phyloP scores from a whole-genome alignment of 2,113 vertebrate species.

The Phaethornis superciliosus region DNA sequence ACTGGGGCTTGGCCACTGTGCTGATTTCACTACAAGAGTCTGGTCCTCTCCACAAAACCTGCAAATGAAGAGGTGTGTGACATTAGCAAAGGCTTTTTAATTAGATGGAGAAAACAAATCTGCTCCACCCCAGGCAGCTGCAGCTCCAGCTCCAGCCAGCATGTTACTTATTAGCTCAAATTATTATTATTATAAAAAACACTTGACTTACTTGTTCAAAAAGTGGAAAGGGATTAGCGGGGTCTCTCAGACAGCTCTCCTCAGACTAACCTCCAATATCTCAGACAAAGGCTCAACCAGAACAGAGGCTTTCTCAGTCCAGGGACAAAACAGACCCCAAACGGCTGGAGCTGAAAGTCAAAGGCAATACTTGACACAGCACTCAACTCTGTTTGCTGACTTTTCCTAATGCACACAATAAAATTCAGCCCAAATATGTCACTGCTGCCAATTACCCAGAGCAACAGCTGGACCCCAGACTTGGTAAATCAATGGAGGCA shows the following conservation, averaged over 20 bases:
- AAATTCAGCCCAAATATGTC: conserved; percentile 61
- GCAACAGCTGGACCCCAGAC: background rate
- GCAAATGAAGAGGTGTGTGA: conserved; percentile 64
- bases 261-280: conserved; percentile 63
- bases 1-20: background rate
- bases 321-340: conserved; percentile 65
- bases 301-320: conserved; percentile 57
- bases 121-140: conserved; percentile 74
- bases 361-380: conserved; percentile 46
- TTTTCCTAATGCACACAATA: conserved; percentile 61
- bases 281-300: conserved; percentile 50
- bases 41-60: conserved; percentile 34
- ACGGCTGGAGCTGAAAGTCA: conserved; percentile 52
- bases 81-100: conserved; percentile 71
- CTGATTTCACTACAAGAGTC: background rate
- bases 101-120: conserved; percentile 75
- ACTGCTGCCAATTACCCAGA: conserved; percentile 61
- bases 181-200: conserved; percentile 75
- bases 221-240: conserved; percentile 73
- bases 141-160: conserved; percentile 70
- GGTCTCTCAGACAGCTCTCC: conserved; percentile 59
- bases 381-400: conserved; percentile 66
- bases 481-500: conserved; percentile 30
- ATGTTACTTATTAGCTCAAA: conserved; percentile 81
- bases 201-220: conserved; percentile 77